Evolutionary conservation across 2,113 vertebrate genomes (phyloP).

Genomic region (Anser cygnoides): DNA sequence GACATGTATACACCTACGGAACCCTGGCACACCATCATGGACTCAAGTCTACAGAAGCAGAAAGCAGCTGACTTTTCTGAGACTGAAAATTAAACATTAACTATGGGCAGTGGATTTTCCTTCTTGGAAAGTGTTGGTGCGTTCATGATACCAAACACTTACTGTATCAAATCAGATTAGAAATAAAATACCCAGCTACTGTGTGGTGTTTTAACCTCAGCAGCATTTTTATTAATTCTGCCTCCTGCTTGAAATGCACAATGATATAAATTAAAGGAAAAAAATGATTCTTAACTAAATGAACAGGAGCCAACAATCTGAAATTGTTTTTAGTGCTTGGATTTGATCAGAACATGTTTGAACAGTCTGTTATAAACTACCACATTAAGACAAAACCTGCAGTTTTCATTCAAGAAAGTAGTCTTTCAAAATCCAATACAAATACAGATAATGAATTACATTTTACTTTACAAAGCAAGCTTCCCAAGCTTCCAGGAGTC

Average conservation of each 20-base stretch:
- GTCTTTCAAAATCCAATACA: background rate
- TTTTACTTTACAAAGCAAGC: background rate
- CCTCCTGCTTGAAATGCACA: background rate
- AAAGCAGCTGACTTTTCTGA: background rate
- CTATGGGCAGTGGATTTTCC: background rate
- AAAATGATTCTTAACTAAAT: background rate
- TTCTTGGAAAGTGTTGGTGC: rapidly evolving
- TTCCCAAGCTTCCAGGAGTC: background rate
- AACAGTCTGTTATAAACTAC: background rate
- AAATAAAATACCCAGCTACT: background rate
- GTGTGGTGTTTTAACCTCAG: background rate
- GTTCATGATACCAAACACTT: background rate
- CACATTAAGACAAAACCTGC: too few relatives aligned
- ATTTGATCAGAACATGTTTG: background rate
- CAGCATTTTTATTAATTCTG: background rate
- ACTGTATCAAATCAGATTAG: background rate
- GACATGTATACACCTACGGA: background rate
- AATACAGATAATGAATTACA: background rate
- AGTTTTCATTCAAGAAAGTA: background rate
- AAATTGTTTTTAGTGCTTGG: background rate
- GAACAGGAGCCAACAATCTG: background rate
- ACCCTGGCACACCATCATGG: rapidly evolving
- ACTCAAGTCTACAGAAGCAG: background rate
- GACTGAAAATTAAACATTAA: background rate
- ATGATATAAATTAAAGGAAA: background rate